Evolutionary conservation across 2,797 vertebrate genomes (phyloP).

Genomic region (Pampus argenteus): DNA sequence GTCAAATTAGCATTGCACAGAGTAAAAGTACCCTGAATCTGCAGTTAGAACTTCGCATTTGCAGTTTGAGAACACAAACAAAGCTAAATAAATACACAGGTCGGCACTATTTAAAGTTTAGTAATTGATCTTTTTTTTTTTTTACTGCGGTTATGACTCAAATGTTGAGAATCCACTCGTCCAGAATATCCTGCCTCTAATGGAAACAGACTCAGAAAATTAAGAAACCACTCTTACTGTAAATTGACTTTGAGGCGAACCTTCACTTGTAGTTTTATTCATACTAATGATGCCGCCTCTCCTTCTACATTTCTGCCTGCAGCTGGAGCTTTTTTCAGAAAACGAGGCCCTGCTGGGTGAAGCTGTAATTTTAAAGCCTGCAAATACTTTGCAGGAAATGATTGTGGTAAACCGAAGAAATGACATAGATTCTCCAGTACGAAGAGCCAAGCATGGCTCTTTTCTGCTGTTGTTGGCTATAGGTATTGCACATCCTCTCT

Average conservation of each 20-base stretch:
- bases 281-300: conserved; percentile 54
- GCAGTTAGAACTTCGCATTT: background rate
- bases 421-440: conserved; percentile 67
- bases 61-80: conserved; percentile 4
- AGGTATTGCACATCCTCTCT: conserved; percentile 8
- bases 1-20: conserved; percentile 14
- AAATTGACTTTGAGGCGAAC: conserved; percentile 24
- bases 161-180: conserved; percentile 21
- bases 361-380: conserved; percentile 81
- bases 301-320: conserved; percentile 51
- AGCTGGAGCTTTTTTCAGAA: conserved; percentile 59
- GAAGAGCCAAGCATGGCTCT: background rate
- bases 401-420: conserved; percentile 83
- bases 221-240: conserved; percentile 30
- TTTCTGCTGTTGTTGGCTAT: conserved; percentile 11
- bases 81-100: conserved; percentile 18
- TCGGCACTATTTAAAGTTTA: conserved; percentile 22
- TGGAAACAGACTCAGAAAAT: conserved; percentile 44
- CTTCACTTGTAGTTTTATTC: conserved; percentile 22
- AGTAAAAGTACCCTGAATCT: background rate
- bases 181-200: conserved; percentile 3
- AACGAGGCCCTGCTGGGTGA: conserved; percentile 46
- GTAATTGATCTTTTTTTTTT: conserved; percentile 13
- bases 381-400: conserved; percentile 85
- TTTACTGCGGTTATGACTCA: conserved; percentile 42